A percentile compares a stretch with the other conserved stretches of the same genome.
Conservation (phyloP, 2,888 invertebrate species). For the Xanthorhoe designata region DNA sequence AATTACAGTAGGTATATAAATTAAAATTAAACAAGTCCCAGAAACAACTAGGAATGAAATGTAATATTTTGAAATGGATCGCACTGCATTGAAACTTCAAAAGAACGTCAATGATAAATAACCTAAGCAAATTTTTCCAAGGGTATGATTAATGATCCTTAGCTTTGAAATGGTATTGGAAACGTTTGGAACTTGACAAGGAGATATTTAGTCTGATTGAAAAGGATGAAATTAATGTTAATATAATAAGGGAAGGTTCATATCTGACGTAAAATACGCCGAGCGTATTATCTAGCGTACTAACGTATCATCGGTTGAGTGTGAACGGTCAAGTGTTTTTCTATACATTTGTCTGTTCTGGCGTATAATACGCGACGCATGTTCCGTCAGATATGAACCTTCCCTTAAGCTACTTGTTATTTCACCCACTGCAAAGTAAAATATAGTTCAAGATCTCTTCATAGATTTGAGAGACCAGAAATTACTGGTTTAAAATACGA, state of each 20-base stretch:
- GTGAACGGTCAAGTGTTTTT: too few relatives aligned
- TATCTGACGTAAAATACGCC: too few relatives aligned
- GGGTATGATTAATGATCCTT: constrained; percentile 7
- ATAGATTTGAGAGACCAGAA: background rate
- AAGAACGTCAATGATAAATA: constrained; percentile 1
- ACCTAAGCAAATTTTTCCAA: background rate
- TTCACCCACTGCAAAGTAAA: background rate
- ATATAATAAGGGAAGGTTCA: too few relatives aligned
- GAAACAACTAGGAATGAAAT: too few relatives aligned
- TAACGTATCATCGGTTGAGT: too few relatives aligned
- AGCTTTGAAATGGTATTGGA: background rate
- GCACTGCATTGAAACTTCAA: background rate
- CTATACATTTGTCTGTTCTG: too few relatives aligned
- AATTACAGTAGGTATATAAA: too few relatives aligned
- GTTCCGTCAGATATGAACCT: too few relatives aligned
- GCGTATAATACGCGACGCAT: too few relatives aligned
- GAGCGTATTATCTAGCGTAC: too few relatives aligned
- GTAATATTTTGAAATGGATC: background rate
- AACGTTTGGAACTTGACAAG: background rate
- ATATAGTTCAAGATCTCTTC: background rate
- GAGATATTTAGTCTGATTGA: background rate
- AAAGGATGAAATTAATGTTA: background rate
- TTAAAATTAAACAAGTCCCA: too few relatives aligned
- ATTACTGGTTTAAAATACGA: constrained; percentile 4
- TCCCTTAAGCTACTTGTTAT: background rate